Evolutionary conservation across 2,888 invertebrate species (phyloP).

Genomic region (Cenopis cana): DNA sequence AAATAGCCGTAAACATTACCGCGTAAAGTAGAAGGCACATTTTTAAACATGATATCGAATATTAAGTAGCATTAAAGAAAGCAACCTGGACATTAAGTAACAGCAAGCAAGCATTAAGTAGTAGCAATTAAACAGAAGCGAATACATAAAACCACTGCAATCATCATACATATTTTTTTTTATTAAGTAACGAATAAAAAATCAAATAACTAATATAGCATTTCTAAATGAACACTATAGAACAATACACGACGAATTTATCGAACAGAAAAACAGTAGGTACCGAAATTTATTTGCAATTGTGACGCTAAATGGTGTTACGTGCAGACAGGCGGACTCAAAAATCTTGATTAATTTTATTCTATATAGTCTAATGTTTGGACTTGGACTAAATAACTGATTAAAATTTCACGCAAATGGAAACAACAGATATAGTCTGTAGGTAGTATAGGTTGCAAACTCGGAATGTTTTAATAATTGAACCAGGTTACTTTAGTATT

Average conservation of each 20-base stretch:
- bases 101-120: no score
- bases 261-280: background rate
- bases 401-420: background rate
- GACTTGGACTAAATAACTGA: slow-evolving; percentile 1
- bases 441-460: background rate
- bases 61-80: no score
- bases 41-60: no score
- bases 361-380: slow-evolving; percentile 2
- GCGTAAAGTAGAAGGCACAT: no score
- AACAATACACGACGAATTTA: slow-evolving; percentile 1
- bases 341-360: slow-evolving; percentile 50
- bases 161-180: no score
- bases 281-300: slow-evolving; percentile 1
- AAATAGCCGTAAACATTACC: no score
- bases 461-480: slow-evolving; percentile 6
- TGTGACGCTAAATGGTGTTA: slow-evolving; percentile 44
- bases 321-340: slow-evolving; percentile 61
- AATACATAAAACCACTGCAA: no score
- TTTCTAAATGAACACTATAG: background rate
- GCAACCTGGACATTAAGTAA: background rate
- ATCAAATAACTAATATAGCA: background rate
- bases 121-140: no score
- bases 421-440: background rate
- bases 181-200: background rate
- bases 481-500: slow-evolving; percentile 7